phyloP scores from a whole-genome alignment of 2,797 vertebrate species.

The Coccyzus lansbergi region DNA sequence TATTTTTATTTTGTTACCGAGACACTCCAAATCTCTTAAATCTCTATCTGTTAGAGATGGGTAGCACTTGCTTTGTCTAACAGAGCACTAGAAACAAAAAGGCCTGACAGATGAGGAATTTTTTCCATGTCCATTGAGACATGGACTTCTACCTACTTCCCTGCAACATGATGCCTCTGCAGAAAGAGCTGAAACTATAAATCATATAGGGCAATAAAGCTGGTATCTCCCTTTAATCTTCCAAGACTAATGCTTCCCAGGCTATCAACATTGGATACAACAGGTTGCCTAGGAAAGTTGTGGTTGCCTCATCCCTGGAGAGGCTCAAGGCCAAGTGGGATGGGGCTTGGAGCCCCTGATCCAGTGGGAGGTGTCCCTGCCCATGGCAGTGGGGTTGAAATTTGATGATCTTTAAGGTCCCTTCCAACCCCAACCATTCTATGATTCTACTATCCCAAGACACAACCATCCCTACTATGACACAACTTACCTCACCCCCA shows the following conservation, averaged over 20 bases:
- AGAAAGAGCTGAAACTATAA: not conserved
- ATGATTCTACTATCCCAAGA: not conserved
- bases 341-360: no score
- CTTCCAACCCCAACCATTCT: no score
- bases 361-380: no score
- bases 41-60: not conserved
- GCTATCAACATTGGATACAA: not conserved
- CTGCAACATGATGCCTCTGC: not conserved
- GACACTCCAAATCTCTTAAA: not conserved
- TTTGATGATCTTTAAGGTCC: no score
- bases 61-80: not conserved
- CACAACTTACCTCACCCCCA: not conserved
- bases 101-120: not conserved
- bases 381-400: no score
- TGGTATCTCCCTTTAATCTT: slow-evolving; percentile 5
- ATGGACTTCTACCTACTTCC: not conserved
- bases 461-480: not conserved
- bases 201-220: not conserved
- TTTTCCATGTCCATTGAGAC: not conserved
- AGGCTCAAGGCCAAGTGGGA: no score
- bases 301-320: no score
- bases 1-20: not conserved
- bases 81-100: not conserved
- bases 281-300: no score
- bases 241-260: not conserved